phyloP scores from a whole-genome alignment of 1,140 invertebrate species.

The Araneus ventricosus region DNA sequence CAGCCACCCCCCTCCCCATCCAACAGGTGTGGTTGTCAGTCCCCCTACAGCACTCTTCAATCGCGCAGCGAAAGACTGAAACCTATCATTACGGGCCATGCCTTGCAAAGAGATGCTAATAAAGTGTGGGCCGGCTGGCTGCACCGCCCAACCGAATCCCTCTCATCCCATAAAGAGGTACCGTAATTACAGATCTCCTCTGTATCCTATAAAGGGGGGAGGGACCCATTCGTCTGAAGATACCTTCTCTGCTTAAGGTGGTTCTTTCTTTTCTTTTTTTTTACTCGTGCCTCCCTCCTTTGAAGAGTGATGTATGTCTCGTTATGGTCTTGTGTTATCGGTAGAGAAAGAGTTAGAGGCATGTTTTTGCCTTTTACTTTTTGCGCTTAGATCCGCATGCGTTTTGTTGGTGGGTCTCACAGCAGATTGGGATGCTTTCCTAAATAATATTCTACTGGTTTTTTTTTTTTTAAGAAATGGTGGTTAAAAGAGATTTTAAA shows the following conservation, averaged over 20 bases:
- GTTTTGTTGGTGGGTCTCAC: background rate
- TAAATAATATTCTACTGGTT: too few species aligned
- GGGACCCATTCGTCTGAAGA: constrained; percentile 16
- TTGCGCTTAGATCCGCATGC: background rate
- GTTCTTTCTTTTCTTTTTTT: background rate
- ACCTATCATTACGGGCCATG: constrained; percentile 67
- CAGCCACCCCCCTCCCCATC: background rate
- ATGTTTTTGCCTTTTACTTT: constrained; percentile 1
- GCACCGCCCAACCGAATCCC: constrained; percentile 52
- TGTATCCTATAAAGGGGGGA: constrained; percentile 32
- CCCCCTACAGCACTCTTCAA: constrained; percentile 9
- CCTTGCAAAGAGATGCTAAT: constrained; percentile 61
- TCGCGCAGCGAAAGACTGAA: constrained; percentile 15
- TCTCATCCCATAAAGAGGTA: background rate
- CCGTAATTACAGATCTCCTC: constrained; percentile 60
- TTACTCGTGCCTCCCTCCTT: background rate
- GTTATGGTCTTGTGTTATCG: constrained; percentile 21
- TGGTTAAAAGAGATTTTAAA: too few species aligned
- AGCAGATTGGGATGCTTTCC: background rate
- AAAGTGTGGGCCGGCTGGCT: constrained; percentile 56
- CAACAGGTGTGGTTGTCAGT: constrained; percentile 60
- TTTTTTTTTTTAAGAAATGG: too few species aligned
- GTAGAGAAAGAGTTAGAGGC: constrained; percentile 5
- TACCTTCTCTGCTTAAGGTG: background rate
- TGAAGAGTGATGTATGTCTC: constrained; percentile 18